Conservation (phyloP, 2,888 invertebrate genomes). For the Ametastegia equiseti region DNA sequence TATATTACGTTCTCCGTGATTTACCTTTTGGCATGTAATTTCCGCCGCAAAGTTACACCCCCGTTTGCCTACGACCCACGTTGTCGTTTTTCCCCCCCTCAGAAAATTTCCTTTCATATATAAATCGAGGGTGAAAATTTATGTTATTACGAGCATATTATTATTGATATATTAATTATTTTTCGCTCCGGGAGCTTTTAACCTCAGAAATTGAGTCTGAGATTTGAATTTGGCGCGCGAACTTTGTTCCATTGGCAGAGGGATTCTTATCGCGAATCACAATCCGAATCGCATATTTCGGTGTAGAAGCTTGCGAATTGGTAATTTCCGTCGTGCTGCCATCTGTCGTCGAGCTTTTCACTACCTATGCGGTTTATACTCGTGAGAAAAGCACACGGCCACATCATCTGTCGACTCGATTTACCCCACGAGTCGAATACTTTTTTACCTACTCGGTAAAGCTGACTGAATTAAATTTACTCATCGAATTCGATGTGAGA, state of each 20-base stretch:
- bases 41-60: neutral
- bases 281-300: neutral
- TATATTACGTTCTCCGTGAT: slow-evolving; percentile 1
- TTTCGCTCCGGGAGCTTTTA: too few species aligned
- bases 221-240: neutral
- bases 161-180: too few species aligned
- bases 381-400: neutral
- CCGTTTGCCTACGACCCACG: too few species aligned
- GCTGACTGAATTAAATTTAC: neutral
- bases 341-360: slow-evolving; percentile 30
- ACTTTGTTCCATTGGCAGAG: neutral
- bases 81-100: neutral
- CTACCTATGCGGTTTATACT: neutral
- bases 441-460: neutral
- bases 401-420: neutral
- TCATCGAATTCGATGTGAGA: too few species aligned
- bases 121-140: neutral
- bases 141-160: too few species aligned
- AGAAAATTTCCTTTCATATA: neutral
- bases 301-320: neutral
- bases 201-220: too few species aligned
- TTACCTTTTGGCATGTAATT: slow-evolving; percentile 20
- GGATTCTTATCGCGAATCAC: neutral
- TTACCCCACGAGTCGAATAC: neutral
- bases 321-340: neutral